phyloP scores from a whole-genome alignment of 2,888 invertebrate species.

The Polymixis flavicincta region DNA sequence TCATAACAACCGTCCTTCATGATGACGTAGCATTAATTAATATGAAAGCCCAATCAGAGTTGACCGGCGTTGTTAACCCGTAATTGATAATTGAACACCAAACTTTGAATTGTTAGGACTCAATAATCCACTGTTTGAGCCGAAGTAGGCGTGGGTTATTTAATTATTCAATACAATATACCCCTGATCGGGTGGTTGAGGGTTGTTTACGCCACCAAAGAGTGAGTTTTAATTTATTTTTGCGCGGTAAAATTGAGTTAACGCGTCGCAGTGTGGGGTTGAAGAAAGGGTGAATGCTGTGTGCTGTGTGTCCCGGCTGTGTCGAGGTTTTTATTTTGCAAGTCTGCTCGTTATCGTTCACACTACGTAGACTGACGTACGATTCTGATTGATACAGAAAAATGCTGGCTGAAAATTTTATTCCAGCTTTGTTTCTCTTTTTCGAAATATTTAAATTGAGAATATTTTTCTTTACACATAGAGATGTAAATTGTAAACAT shows the following conservation, averaged over 20 bases:
- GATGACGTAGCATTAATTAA: conserved; percentile 75
- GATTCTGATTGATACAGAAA: conserved; percentile 28
- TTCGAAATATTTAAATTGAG: conserved; percentile 8
- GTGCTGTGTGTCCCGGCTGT: conserved; percentile 30
- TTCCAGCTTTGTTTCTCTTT: neutral
- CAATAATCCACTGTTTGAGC: conserved; percentile 77
- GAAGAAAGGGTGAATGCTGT: conserved; percentile 42
- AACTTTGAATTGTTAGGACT: conserved; percentile 82
- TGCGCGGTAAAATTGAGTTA: conserved; percentile 61
- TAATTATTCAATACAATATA: conserved; percentile 82
- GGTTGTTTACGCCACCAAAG: conserved; percentile 65
- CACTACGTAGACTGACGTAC: conserved; percentile 51
- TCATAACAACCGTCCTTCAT: conserved; percentile 18
- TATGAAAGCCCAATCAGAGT: conserved; percentile 77
- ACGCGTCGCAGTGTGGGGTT: conserved; percentile 36
- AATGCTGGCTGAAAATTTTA: conserved; percentile 17
- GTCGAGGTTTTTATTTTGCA: conserved; percentile 58
- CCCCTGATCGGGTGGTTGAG: conserved; percentile 71
- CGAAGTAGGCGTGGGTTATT: conserved; percentile 69
- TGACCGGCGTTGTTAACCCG: conserved; percentile 77
- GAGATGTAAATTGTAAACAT: conserved; percentile 15
- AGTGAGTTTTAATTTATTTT: conserved; percentile 71
- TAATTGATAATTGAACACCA: conserved; percentile 81
- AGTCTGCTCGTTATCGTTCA: conserved; percentile 52
- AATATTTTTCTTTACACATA: conserved; percentile 15